Base-by-base conservation (phyloP, 1,140 invertebrate genomes). In the Episyrphus balteatus region DNA sequence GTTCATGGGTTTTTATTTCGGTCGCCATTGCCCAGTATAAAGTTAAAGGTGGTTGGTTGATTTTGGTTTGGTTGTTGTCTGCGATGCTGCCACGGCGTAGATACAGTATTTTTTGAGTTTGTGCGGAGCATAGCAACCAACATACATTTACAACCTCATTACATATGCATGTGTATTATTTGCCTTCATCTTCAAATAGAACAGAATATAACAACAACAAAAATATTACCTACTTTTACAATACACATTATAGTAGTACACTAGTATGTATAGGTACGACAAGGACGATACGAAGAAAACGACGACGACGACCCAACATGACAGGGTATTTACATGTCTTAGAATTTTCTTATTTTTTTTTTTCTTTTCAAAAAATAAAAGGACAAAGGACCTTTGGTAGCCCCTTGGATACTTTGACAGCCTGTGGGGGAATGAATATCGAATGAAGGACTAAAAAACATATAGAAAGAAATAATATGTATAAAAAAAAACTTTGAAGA, bases 401-500 rank as follows among this genome's bases (percentile, higher is more conserved):
- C 54, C 54, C 56, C 58, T 61, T 58, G 58, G 45, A 55, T 51
- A 59, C 50, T 39, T 30, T 17, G 17, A 13, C 19, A 37, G 44
- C 18, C 21, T 26, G 21, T 26, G 21, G 21, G 42, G 42, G 42
- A 47, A 18, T 42, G 14, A 60, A 58, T 59, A 53, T 60, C 60
- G 59, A 62, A 62, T 62, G 62, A 60, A 57, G 21, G 34, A 41
- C 13, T 12, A 18, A 41, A 21, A 17, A 41, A 41, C 15, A 41
- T 12, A 41, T 12, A 41, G 39, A 17, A 17, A 41, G 11, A 41
- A 41, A 41, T 14, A 15, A 15, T 18, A 63, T 63, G 57, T 57
- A 61, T 63, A 63, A 63, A 66, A 61, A 66, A 60, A 66, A 60
- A 65, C 60, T 66, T 66, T 66, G 62, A 66, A 66, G 62, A 66